phyloP scores from a whole-genome alignment of 1,140 invertebrate genomes.

The Rhagoletis zephyria region DNA sequence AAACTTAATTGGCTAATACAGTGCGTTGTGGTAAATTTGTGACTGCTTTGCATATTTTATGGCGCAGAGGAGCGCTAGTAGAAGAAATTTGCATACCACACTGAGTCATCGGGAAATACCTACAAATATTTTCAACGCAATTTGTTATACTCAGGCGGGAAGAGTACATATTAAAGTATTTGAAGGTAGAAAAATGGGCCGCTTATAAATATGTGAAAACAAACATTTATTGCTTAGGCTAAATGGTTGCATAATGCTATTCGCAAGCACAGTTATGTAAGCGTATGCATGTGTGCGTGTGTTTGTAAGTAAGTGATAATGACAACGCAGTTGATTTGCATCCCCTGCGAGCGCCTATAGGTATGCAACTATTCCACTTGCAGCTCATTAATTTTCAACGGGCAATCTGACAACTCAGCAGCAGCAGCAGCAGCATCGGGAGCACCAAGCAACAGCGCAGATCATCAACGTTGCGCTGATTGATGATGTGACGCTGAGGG shows the following conservation, averaged over 20 bases:
- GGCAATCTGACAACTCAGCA: conserved; percentile 33
- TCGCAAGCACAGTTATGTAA: too few species aligned
- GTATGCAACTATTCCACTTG: conserved; percentile 49
- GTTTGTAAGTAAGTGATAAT: conserved; percentile 22
- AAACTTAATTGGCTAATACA: conserved; percentile 71
- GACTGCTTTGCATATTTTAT: conserved; percentile 56
- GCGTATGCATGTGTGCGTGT: too few species aligned
- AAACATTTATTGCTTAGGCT: conserved; percentile 51
- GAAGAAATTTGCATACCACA: conserved; percentile 31
- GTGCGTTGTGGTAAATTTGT: conserved; percentile 62
- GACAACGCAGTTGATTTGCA: conserved; percentile 47
- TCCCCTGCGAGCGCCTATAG: conserved; percentile 21
- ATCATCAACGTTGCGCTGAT: conserved; percentile 41
- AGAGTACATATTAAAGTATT: background rate
- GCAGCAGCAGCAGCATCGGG: background rate
- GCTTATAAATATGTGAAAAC: conserved; percentile 16
- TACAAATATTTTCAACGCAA: background rate
- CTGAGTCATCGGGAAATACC: background rate
- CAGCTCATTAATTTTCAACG: conserved; percentile 62
- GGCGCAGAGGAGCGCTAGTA: background rate
- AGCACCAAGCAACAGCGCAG: too few species aligned
- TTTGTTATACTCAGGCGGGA: background rate
- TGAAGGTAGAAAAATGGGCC: conserved; percentile 1
- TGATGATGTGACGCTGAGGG: conserved; percentile 44
- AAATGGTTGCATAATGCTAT: too few species aligned